Conservation (phyloP, 2,888 invertebrate genomes). For the Phytoseiulus persimilis region DNA sequence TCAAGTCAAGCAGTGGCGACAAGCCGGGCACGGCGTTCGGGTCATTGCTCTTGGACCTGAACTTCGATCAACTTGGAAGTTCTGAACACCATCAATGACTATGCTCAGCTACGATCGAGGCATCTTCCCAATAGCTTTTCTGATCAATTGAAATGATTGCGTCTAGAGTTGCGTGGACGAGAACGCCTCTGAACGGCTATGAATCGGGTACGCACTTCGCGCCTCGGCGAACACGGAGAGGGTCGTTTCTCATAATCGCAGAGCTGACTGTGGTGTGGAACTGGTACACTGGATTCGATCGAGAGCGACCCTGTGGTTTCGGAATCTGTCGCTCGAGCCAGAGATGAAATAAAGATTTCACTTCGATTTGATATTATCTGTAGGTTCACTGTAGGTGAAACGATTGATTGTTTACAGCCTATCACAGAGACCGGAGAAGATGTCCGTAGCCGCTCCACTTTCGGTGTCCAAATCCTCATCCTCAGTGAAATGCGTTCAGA, state of each 20-base stretch:
- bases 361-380: too few species aligned
- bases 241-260: too few species aligned
- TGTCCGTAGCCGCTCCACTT: slow-evolving; percentile 9
- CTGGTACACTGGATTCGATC: too few species aligned
- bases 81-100: neutral
- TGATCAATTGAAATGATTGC: neutral
- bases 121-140: neutral
- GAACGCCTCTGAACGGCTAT: too few species aligned
- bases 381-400: too few species aligned
- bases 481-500: slow-evolving; percentile 39
- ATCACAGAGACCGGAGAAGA: neutral
- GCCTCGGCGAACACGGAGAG: too few species aligned
- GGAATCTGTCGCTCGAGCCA: too few species aligned
- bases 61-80: neutral
- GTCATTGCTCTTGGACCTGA: neutral
- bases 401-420: neutral
- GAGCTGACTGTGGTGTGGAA: too few species aligned
- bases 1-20: neutral
- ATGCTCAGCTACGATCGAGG: neutral
- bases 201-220: too few species aligned
- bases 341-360: too few species aligned
- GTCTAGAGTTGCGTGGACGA: too few species aligned
- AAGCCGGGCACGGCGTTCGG: neutral
- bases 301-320: too few species aligned
- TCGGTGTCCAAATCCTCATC: slow-evolving; percentile 9